Base-by-base conservation (phyloP, 2,888 invertebrate species). In the Synergus japonicus region DNA sequence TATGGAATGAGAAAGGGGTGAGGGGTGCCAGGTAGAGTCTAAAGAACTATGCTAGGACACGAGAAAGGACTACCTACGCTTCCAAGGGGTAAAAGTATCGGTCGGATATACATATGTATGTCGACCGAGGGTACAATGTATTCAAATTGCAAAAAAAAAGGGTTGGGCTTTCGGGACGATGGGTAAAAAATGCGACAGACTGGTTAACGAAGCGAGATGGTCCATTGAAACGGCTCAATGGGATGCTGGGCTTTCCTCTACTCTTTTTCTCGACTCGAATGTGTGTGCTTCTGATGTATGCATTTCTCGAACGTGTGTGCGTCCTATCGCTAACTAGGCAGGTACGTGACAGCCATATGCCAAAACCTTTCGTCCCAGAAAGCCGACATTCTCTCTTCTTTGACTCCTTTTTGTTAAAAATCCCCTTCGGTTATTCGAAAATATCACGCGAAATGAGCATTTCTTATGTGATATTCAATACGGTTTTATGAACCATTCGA, bases 181-280 rank as follows among this genome's bases (percentile, higher is more conserved):
- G 90, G 91, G 86, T 90, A 91, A 91, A 89, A 87, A 91, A 90
- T 90, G 89, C 91, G 92, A 92, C 92, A 92, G 92, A 91, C 92
- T 92, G 92, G 91, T 92, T 92, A 92, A 92, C 92, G 92, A 92
- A 92, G 91, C 91, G 91, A 88, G 91, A 90, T 91, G 91, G 91
- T 91, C 91, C 92, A 92, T 92, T 92, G 89, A 92, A 88, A 85
- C 83, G 82, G 83, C 84, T 91, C 87, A 92, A 92, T 91, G 87
- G 91, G 91, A 91, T 91, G 91, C 91, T 92, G 91, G 90, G 86
- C 85, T 79, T 81, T 85, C 82, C 83, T 80, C 83, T 80, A 84
- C 85, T 79, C 81, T 83, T 84, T 84, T 83, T 78, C 77, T 80
- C 79, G 66, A 49, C 79, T 76, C 82, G 84, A 81, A 83, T 83